Evolutionary conservation across 2,113 vertebrate genomes (phyloP), one percentile per base, ranked within the genome.

Genomic region (Zosterops hypoxanthus): DNA sequence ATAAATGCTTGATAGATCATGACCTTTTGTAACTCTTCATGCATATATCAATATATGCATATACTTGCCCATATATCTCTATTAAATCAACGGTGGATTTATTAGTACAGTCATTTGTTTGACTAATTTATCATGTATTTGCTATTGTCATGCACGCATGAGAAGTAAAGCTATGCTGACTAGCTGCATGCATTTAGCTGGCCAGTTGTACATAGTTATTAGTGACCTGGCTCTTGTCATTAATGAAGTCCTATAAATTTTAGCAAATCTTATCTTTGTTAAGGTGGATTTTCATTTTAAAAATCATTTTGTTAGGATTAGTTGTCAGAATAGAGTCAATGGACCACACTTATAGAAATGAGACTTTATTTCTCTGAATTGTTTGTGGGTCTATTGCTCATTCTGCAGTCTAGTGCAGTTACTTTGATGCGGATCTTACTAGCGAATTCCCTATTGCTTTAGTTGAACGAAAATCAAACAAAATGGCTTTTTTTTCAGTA

Each of bases 1-100:
- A 23, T 42, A 88, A 93, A 42, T 42, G 44, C 77, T 84, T 7
- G 26, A 77, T 2, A 9, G 64, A 75, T 78, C 60, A 21, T 33
- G 86, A 78, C 88, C 79, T 94, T 88, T 82, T 36, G 21, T 64
- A 84, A 84, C n/a, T 82, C 57, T 82, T 75, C 77, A 63, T 88
- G 42, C 42, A 11, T 66, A 28, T 66, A 60, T 52, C n/a, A n/a
- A 22, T 61, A 60, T 60, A 33, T 20, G 41, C 25, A 33, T 55
- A 49, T 23, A 28, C 18, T 10, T 56, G 7, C 9, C 20, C 3
- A 22, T 63, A 28, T 20, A 47, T n/a, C 44, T 88, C 29, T 72
- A 70, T 82, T 92, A 89, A 95, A 73, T 61, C 75, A 90, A 50
- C 21, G 44, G 61, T 50, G n/a, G 20, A 75, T 75, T 78, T 78